Evolutionary conservation across 1,140 invertebrate species (phyloP), one percentile per base, ranked within the genome.

Genomic region (Drosophila chauvacae): DNA sequence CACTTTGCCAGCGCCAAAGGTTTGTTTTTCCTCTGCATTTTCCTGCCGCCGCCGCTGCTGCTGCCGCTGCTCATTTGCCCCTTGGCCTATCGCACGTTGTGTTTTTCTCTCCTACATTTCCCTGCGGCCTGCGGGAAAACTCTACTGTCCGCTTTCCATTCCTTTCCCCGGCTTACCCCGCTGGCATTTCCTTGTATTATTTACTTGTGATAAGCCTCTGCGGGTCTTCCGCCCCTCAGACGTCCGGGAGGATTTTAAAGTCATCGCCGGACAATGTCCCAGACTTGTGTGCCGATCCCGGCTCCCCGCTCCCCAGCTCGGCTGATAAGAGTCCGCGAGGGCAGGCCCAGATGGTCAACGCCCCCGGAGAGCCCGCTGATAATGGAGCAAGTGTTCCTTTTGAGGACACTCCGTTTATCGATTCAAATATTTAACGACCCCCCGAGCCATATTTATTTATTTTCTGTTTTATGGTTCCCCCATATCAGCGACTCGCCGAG

Each of bases 171-270:
- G 47, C 61, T 61, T 11, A 16, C 66, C 70, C 53, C 42, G 60
- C 55, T 41, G 61, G 47, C 69, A 59, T 65, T 77, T 70, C 63
- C 62, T 72, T 72, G 66, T 74, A 77, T 82, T 84, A 77, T 88
- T 90, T 87, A 77, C 62, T 71, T 59, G 61, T 81, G 85, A 90
- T 90, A 90, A 90, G 86, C 78, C 81, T 39, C 78, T 81, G 81
- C 78, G 75, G 78, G 85, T 88, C 85, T 88, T 87, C 84, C 65
- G 72, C 69, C 68, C 60, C 48, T 56, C 66, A 56, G 62, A 30
- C 39, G 77, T 48, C 69, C 73, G 65, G 70, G 74, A 90, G 85
- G 85, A 90, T 90, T 90, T 81, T 58, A 74, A 68, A 66, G 70
- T 85, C 77, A 80, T 55, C 51, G 57, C 56, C 82, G 80, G 80